Percentiles rank a stretch among this genome's conserved stretches.
Evolutionary conservation across 2,888 invertebrate genomes (phyloP).

Genomic region (Acanthosepion esculentum): DNA sequence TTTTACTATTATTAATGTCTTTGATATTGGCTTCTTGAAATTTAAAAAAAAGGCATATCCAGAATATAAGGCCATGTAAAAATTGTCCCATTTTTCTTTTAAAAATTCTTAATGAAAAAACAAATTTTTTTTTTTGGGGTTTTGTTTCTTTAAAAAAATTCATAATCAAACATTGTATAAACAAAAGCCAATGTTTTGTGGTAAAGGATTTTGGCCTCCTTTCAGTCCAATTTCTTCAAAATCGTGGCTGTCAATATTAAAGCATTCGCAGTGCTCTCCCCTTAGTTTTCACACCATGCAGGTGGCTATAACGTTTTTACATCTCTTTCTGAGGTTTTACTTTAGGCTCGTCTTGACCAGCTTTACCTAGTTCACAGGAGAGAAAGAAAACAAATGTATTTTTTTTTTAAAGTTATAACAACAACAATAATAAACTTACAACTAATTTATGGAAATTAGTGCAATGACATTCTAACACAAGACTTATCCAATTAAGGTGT

Average conservation of each 20-base stretch:
- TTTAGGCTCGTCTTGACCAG: not conserved
- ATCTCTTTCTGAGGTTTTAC: not conserved
- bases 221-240: not conserved
- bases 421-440: not conserved
- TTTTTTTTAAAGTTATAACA: not conserved
- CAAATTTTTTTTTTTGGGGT: not conserved
- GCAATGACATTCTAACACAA: too few relatives aligned
- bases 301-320: not conserved
- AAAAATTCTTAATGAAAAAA: not conserved
- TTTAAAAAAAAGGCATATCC: not conserved
- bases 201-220: not conserved
- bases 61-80: not conserved
- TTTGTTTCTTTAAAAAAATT: not conserved
- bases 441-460: too few relatives aligned
- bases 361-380: not conserved
- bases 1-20: too few relatives aligned
- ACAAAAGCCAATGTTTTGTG: not conserved
- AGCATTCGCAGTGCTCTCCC: not conserved
- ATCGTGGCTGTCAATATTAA: not conserved
- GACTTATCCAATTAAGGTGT: too few relatives aligned
- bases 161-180: slow-evolving; percentile 33
- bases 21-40: too few relatives aligned
- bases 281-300: not conserved
- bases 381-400: not conserved
- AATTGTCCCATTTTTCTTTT: not conserved